Percentiles rank a stretch among this genome's conserved stretches.
These are phyloP conservation scores for Kryptolebias ocellatus DNA, from an alignment of 2,797 vertebrate genomes.

Conservation along the genomic window DNA sequence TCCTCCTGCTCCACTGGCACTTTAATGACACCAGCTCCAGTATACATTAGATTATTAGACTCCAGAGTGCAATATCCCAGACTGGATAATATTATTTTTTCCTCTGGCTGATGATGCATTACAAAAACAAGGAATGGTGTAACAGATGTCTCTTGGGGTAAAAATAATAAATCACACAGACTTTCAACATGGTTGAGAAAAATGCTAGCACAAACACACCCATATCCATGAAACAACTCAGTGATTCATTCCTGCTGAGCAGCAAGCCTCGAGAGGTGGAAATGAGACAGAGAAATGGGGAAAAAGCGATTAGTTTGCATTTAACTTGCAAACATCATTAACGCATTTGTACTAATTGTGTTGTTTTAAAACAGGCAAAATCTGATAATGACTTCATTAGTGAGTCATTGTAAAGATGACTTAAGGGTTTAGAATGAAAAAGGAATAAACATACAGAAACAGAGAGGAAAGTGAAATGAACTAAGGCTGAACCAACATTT, in stretches of 20 bases:
- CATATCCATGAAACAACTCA: slow-evolving; percentile 58
- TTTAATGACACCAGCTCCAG: slow-evolving; percentile 78
- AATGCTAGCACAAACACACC: slow-evolving; percentile 57
- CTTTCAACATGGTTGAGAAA: slow-evolving; percentile 68
- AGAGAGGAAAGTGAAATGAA: slow-evolving; percentile 26
- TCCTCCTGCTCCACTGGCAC: slow-evolving; percentile 71
- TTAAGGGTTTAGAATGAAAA: slow-evolving; percentile 55
- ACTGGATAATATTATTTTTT: slow-evolving; percentile 84
- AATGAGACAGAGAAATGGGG: slow-evolving; percentile 57
- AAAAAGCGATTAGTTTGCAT: slow-evolving; percentile 72
- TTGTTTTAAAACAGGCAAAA: slow-evolving; percentile 78
- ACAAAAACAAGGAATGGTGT: slow-evolving; percentile 83
- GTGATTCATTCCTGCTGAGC: slow-evolving; percentile 70
- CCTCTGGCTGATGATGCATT: slow-evolving; percentile 84
- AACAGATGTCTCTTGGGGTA: slow-evolving; percentile 82
- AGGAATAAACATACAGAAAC: slow-evolving; percentile 45
- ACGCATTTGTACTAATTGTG: slow-evolving; percentile 77
- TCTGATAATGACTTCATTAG: slow-evolving; percentile 86
- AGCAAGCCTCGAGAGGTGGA: slow-evolving; percentile 48
- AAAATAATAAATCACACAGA: slow-evolving; percentile 82
- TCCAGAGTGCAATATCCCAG: slow-evolving; percentile 81
- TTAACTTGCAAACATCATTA: slow-evolving; percentile 82
- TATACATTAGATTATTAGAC: slow-evolving; percentile 84
- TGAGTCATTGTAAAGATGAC: slow-evolving; percentile 71
- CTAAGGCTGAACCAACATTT: slow-evolving; percentile 36